Base-by-base conservation (phyloP, 1,140 invertebrate genomes). In the Pentalonia nigronervosa region DNA sequence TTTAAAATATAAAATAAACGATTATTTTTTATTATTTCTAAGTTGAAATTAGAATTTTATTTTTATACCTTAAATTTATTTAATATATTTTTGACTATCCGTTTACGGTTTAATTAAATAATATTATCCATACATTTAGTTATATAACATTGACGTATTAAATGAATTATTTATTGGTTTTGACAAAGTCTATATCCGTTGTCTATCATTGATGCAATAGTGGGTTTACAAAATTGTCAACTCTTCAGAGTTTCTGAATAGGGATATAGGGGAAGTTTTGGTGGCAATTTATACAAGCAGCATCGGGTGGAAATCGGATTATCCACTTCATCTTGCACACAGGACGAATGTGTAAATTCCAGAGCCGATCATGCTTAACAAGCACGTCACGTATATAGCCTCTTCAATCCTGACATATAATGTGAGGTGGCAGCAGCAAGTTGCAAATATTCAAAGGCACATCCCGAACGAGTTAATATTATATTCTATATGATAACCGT, bases 351-450 rank as follows among this genome's bases (percentile, higher is more conserved):
- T 92, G 47, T 92, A 92, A 92, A 92, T 83, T 92, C 91, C 34
- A 84, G 6, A 84, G 45, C 34, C 48, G 90, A 91, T 91, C 90
- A 34, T 25, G 76, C 53, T 92, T 92, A 92, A 92, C 91, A 92
- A 92, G 91, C 91, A 53, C 7, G 48, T 92, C 91, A 92, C 91
- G 91, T 92, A 53, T 84, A 83, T 84, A 84, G 48, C 76, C 81
- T 92, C 91, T 84, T 92, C 91, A 53, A 92, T 92, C 91, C 47
- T 84, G 91, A 92, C 91, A 84, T 84, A 81, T 92, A 84, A 92
- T 92, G 48, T 60, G 34, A 92, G 23, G 81, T 92, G 47, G 47
- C 34, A 53, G 91, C 47, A 84, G 47, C 45, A 34, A 92, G 76
- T 83, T 92, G 47, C n/a, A 84, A 92, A 92, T 92, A 92, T 92